Conservation (phyloP, 1,140 invertebrate species). For the Papilio dardanus region DNA sequence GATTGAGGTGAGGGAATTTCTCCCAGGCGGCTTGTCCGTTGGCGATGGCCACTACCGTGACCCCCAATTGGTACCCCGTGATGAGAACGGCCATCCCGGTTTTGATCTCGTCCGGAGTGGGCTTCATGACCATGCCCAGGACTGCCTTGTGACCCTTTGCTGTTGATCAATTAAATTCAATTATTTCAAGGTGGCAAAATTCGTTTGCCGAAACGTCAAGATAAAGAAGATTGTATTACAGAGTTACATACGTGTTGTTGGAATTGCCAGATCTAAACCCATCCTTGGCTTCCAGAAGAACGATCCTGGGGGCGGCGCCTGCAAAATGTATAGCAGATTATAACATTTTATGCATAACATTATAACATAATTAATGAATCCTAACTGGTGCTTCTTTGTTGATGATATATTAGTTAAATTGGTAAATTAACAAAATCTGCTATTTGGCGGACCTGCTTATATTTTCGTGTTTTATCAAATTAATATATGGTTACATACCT, state of each 20-base stretch:
- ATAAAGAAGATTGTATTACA: neutral
- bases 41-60: constrained; percentile 53
- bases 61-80: constrained; percentile 57
- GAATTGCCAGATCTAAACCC: constrained; percentile 61
- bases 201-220: no score
- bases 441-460: no score
- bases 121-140: neutral
- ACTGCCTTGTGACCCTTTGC: neutral
- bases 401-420: no score
- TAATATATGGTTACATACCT: constrained; percentile 1
- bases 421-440: no score
- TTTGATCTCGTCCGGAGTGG: constrained; percentile 43
- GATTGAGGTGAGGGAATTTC: constrained; percentile 56
- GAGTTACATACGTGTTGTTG: constrained; percentile 57
- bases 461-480: no score
- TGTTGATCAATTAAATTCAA: neutral
- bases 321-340: no score
- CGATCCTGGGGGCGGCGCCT: constrained; percentile 59
- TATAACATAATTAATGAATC: no score
- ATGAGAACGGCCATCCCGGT: constrained; percentile 55
- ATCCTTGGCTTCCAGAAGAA: constrained; percentile 72
- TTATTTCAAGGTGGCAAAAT: neutral
- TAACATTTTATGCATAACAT: no score
- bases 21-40: constrained; percentile 48
- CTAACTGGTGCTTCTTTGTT: no score